A percentile compares a stretch with the other conserved stretches of the same genome.
These are phyloP conservation scores for Aplochiton taeniatus DNA, from an alignment of 2,797 vertebrate genomes.

Conservation along the genomic window DNA sequence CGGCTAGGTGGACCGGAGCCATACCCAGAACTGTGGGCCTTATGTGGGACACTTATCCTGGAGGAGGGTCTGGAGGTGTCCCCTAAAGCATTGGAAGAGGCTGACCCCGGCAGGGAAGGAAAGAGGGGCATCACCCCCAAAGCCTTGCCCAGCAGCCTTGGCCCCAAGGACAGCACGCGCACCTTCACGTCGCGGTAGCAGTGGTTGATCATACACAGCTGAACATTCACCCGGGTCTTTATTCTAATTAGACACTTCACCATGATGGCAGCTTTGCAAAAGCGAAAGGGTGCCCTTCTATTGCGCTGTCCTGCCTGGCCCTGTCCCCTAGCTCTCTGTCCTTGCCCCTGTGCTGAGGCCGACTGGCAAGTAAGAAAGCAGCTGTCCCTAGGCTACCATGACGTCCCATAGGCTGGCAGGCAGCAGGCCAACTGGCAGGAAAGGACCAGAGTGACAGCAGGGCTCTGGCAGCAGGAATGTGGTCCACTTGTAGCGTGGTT, in stretches of 20 bases:
- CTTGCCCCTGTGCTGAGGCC: conserved; percentile 4
- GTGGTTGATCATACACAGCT: conserved; percentile 90
- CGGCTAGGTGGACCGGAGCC: conserved; percentile 29
- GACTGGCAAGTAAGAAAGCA: background rate
- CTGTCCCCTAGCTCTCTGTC: conserved; percentile 15
- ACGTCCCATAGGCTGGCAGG: conserved; percentile 15
- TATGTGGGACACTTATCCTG: conserved; percentile 48
- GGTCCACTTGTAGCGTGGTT: conserved; percentile 38
- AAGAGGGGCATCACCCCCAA: conserved; percentile 77
- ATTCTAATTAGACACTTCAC: conserved; percentile 92
- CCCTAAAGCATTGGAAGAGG: conserved; percentile 38
- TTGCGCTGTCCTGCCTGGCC: background rate
- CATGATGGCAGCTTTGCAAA: conserved; percentile 70
- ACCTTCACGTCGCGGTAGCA: conserved; percentile 88
- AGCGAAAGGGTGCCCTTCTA: background rate
- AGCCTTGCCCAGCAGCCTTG: conserved; percentile 80
- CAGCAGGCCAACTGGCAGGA: conserved; percentile 28
- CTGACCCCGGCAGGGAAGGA: conserved; percentile 53
- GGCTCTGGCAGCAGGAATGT: conserved; percentile 47
- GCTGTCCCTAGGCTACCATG: conserved; percentile 14
- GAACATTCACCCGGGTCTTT: conserved; percentile 87
- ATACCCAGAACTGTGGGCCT: conserved; percentile 9
- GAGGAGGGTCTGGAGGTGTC: conserved; percentile 46
- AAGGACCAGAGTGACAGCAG: conserved; percentile 32
- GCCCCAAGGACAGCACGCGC: conserved; percentile 85